Base-by-base conservation (phyloP, 2,888 invertebrate genomes). In the Antheraea assamensis region DNA sequence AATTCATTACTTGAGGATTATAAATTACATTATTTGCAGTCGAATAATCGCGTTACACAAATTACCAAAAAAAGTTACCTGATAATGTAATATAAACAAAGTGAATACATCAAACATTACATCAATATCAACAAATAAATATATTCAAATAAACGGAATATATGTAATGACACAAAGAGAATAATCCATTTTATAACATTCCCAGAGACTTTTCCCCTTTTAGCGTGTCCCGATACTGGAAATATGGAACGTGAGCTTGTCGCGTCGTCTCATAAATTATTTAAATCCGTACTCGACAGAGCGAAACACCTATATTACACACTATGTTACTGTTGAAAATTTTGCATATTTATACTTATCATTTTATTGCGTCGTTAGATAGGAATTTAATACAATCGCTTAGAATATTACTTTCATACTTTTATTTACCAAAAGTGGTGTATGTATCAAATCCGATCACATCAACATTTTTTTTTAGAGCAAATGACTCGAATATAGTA, bases 161-260 rank as follows among this genome's bases (percentile, higher is more conserved):
- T 61, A 64, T 17, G 3, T 30, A 64, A 30, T 27, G 61, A 30
- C 61, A 30, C 2, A 27, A 2, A 61, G 15, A 27, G 27, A 15
- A 61, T 61, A 64, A 64, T 64, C 61, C 61, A 17, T 64, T 64
- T 64, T 64, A 64, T 5, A 64, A 64, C 15, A 30, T 17, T 21
- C 17, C 61, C 27, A 64, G 17, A 0, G 61, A 64, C 61, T 64
- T 64, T 30, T 64, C 30, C 61, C 61, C 30, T 30, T 64, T 64
- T 30, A 64, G 17, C 27, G 15, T 15, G 27, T 19, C 10, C 61
- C 61, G 27, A 64, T 64, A 64, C 15, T 17, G 61, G 17, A 64
- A 64, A 64, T 64, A 64, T 64, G 30, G 30, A 64, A 64, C 30
- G 30, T 1, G 61, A 64, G 61, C 27, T 27, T 64, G 61, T 64